phyloP scores from a whole-genome alignment of 2,888 invertebrate genomes.

The Pseudoips prasinana region DNA sequence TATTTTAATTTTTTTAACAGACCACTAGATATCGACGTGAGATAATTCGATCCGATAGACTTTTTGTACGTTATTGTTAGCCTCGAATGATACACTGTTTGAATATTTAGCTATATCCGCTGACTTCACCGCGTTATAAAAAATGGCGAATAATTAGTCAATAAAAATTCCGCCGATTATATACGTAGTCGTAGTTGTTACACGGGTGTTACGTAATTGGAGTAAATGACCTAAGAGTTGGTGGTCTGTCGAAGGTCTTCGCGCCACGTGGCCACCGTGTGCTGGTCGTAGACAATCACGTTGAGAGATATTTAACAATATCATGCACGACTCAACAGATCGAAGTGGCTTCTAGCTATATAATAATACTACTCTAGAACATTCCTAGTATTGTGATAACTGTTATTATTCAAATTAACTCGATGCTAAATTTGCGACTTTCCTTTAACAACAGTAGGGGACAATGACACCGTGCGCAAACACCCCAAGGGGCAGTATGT shows the following conservation, averaged over 20 bases:
- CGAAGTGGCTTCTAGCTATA: slow-evolving; percentile 6
- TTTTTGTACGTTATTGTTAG: slow-evolving; percentile 76
- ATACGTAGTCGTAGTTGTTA: slow-evolving; percentile 65
- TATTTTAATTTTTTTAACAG: slow-evolving; percentile 17
- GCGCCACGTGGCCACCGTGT: slow-evolving; percentile 55
- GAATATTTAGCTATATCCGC: slow-evolving; percentile 82
- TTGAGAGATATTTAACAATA: background rate
- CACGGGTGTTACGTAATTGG: slow-evolving; percentile 80
- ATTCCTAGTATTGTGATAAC: too few species aligned
- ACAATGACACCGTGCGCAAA: too few species aligned
- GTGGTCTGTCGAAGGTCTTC: slow-evolving; percentile 68
- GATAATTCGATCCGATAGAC: slow-evolving; percentile 58
- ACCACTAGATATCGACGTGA: slow-evolving; percentile 64
- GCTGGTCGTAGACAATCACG: slow-evolving; percentile 5
- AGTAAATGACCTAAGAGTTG: slow-evolving; percentile 76
- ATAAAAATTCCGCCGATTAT: slow-evolving; percentile 81
- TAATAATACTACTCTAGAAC: too few species aligned
- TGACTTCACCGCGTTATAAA: slow-evolving; percentile 77
- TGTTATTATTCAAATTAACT: too few species aligned
- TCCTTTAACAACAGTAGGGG: too few species aligned
- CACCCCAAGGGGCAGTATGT: too few species aligned
- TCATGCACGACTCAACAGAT: background rate
- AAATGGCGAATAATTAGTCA: slow-evolving; percentile 80
- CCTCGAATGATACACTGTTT: slow-evolving; percentile 79
- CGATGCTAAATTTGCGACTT: too few species aligned